Evolutionary conservation across 1,140 invertebrate genomes (phyloP).

Genomic region (Pseudomyrmex pallidus): DNA sequence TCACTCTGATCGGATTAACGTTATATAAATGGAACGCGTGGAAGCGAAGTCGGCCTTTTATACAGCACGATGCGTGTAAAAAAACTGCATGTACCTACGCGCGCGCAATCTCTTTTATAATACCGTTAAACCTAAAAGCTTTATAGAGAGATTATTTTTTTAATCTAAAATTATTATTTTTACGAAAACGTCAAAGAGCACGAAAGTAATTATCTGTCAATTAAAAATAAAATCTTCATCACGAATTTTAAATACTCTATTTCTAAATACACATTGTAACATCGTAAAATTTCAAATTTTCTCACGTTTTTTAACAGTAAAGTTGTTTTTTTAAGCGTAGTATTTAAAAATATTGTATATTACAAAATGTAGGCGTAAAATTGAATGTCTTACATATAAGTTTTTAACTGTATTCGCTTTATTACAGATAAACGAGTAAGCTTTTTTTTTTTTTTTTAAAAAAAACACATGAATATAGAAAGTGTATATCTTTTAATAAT

Average conservation of each 20-base stretch:
- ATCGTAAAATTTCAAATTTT: neutral
- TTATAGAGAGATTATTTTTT: neutral
- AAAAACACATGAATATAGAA: neutral
- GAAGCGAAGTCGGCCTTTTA: neutral
- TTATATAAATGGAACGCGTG: conserved; percentile 45
- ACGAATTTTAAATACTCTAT: too few relatives aligned
- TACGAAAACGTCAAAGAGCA: neutral
- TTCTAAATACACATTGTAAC: too few relatives aligned
- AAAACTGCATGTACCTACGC: neutral
- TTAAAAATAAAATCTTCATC: too few relatives aligned
- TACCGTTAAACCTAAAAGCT: too few relatives aligned
- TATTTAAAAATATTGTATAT: too few relatives aligned
- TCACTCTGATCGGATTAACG: conserved; percentile 25
- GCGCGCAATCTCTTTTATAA: neutral
- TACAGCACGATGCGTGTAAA: conserved; percentile 4
- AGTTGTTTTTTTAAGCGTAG: too few relatives aligned
- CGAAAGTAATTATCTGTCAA: too few relatives aligned
- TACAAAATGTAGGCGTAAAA: too few relatives aligned
- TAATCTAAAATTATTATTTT: neutral
- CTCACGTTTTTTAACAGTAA: too few relatives aligned
- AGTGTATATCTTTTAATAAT: conserved; percentile 24
- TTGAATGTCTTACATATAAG: too few relatives aligned
- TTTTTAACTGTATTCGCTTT: neutral
- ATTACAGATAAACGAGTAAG: neutral
- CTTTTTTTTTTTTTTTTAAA: too few relatives aligned